phyloP scores from a whole-genome alignment of 2,888 invertebrate species.

The Watsonalla cultraria region DNA sequence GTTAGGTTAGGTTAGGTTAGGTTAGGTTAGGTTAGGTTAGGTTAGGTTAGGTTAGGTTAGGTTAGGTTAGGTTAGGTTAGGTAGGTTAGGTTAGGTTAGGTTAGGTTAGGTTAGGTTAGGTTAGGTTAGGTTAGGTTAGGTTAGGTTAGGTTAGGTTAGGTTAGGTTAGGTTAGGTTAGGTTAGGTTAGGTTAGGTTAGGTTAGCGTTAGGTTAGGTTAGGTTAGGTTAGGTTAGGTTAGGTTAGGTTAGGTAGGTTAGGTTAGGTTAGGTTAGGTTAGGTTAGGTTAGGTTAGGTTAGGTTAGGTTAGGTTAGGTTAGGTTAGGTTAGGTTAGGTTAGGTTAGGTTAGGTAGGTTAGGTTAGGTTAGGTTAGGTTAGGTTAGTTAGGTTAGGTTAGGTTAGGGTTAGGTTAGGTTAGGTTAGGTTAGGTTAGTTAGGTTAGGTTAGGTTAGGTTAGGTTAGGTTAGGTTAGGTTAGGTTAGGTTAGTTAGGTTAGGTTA shows the following conservation, averaged over 20 bases:
- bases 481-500: conserved; percentile 5
- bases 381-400: conserved; percentile 2
- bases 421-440: conserved; percentile 1
- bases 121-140: conserved; percentile 9
- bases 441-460: conserved; percentile 6
- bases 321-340: conserved; percentile 12
- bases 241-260: conserved; percentile 12
- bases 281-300: conserved; percentile 11
- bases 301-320: conserved; percentile 8
- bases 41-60: conserved; percentile 14
- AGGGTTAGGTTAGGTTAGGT: conserved; percentile 6
- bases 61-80: conserved; percentile 12
- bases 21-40: conserved; percentile 11
- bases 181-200: conserved; percentile 11
- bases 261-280: conserved; percentile 10
- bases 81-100: conserved; percentile 12
- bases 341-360: conserved; percentile 11
- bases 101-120: conserved; percentile 8
- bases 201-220: conserved; percentile 1
- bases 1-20: conserved; percentile 5
- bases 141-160: conserved; percentile 9
- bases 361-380: conserved; percentile 12
- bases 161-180: conserved; percentile 9
- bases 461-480: conserved; percentile 9
- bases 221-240: conserved; percentile 12